These are phyloP conservation scores for Mactromeris polynyma DNA, from an alignment of 2,888 invertebrate genomes.

Conservation along the genomic window DNA sequence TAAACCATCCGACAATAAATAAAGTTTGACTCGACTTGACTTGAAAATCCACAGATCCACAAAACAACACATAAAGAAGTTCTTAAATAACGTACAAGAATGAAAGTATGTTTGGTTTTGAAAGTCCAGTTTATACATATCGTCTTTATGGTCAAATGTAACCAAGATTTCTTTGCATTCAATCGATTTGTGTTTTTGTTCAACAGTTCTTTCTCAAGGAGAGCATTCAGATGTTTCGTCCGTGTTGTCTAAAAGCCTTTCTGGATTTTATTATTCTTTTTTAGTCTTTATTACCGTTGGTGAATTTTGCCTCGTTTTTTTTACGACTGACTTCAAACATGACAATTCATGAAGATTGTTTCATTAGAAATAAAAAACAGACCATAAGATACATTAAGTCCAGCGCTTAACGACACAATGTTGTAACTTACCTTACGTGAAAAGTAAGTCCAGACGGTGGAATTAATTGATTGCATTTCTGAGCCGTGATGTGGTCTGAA, in stretches of 20 bases:
- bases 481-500: too few species aligned
- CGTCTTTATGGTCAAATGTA: not conserved
- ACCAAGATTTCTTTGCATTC: not conserved
- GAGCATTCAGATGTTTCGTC: not conserved
- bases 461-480: too few species aligned
- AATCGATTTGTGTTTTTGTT: not conserved
- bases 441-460: too few species aligned
- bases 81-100: too few species aligned
- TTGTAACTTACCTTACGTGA: too few species aligned
- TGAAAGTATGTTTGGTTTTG: too few species aligned
- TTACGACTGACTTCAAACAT: not conserved
- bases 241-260: constrained; percentile 36
- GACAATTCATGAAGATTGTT: not conserved
- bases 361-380: not conserved
- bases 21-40: too few species aligned
- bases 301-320: not conserved
- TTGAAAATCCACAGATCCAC: too few species aligned
- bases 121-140: not conserved
- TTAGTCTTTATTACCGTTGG: constrained; percentile 30
- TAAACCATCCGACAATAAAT: too few species aligned
- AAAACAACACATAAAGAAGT: too few species aligned
- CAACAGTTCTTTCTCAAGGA: not conserved
- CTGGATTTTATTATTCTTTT: constrained; percentile 30
- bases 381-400: too few species aligned
- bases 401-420: too few species aligned